Evolutionary conservation across 2,888 invertebrate genomes (phyloP).

Genomic region (Luffia ferchaultella): DNA sequence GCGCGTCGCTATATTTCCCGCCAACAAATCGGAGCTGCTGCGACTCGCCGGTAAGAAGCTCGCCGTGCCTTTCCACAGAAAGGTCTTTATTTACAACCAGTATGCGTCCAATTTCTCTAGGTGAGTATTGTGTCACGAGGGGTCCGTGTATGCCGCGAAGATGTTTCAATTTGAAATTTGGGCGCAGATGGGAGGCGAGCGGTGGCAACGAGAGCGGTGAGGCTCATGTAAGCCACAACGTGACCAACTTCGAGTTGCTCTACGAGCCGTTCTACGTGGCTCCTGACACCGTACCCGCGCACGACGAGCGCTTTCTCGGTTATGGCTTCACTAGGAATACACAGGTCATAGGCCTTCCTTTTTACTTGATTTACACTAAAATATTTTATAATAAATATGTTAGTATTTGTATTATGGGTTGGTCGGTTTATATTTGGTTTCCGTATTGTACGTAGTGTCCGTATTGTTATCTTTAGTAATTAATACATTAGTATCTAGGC

Average conservation of each 20-base stretch:
- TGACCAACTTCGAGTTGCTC: slow-evolving; percentile 83
- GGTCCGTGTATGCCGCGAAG: too few relatives aligned
- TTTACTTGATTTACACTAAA: too few relatives aligned
- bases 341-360: too few relatives aligned
- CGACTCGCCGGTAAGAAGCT: slow-evolving; percentile 79
- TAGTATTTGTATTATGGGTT: too few relatives aligned
- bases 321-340: slow-evolving; percentile 93
- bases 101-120: slow-evolving; percentile 90
- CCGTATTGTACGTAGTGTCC: background rate
- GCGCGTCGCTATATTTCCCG: slow-evolving; percentile 76
- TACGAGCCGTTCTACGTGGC: slow-evolving; percentile 95
- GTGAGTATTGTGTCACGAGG: slow-evolving; percentile 61
- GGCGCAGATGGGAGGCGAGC: slow-evolving; percentile 66
- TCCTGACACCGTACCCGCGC: slow-evolving; percentile 79
- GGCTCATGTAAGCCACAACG: slow-evolving; percentile 83
- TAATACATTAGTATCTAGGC: too few relatives aligned
- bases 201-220: slow-evolving; percentile 66
- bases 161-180: background rate
- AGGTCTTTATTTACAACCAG: slow-evolving; percentile 92
- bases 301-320: slow-evolving; percentile 89
- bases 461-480: too few relatives aligned
- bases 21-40: slow-evolving; percentile 81
- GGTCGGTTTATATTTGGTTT: slow-evolving; percentile 3
- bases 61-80: slow-evolving; percentile 89
- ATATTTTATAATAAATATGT: too few relatives aligned